A percentile compares a stretch with the other conserved stretches of the same genome.
These are phyloP conservation scores for Caenorhabditis macrosperma DNA, from an alignment of 2,888 invertebrate species.

Conservation along the genomic window DNA sequence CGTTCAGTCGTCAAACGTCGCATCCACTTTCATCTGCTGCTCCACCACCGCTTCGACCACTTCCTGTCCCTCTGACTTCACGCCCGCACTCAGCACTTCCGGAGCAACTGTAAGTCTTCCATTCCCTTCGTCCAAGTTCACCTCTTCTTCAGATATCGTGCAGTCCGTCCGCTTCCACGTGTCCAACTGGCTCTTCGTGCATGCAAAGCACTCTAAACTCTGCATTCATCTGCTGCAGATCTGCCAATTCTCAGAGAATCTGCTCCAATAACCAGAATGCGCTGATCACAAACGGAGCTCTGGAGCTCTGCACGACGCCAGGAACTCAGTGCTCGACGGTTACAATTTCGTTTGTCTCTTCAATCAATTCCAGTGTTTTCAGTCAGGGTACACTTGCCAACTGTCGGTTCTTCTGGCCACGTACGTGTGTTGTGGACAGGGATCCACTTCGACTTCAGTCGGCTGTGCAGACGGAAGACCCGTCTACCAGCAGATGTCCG, in stretches of 20 bases:
- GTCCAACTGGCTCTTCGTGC: conserved; percentile 71
- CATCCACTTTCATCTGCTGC: conserved; percentile 69
- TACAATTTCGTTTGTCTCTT: not conserved
- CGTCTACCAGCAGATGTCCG: conserved; percentile 73
- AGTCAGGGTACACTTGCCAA: conserved; percentile 75
- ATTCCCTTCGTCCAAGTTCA: not conserved
- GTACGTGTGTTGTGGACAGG: conserved; percentile 77
- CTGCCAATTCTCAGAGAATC: conserved; percentile 66
- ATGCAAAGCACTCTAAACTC: conserved; percentile 62
- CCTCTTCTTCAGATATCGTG: conserved; percentile 40
- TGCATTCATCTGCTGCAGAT: conserved; percentile 57
- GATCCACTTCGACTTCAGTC: conserved; percentile 36
- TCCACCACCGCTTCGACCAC: conserved; percentile 58
- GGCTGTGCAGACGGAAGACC: conserved; percentile 77
- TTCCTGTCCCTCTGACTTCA: conserved; percentile 73
- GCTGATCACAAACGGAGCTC: conserved; percentile 68
- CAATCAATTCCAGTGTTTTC: too few species aligned
- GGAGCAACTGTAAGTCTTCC: conserved; percentile 62
- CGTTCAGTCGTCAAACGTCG: conserved; percentile 59
- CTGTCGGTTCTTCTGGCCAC: conserved; percentile 69
- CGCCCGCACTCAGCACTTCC: conserved; percentile 59
- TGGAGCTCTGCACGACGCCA: conserved; percentile 74
- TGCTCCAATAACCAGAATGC: conserved; percentile 76
- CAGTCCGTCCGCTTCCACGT: conserved; percentile 56
- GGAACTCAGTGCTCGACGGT: conserved; percentile 69